These are phyloP conservation scores for Archips xylosteana DNA, from an alignment of 2,888 invertebrate species.

Conservation along the genomic window DNA sequence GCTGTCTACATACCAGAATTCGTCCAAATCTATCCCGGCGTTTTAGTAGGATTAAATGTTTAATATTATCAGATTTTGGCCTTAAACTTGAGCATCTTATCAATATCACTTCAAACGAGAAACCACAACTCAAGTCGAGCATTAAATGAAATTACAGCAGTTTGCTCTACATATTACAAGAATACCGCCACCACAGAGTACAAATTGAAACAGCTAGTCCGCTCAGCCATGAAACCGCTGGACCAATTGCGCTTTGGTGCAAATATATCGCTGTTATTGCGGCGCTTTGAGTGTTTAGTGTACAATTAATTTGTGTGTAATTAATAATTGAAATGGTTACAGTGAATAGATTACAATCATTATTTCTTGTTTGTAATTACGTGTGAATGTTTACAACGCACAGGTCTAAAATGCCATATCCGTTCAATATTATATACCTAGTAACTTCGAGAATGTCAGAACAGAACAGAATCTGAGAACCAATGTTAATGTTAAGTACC, in stretches of 20 bases:
- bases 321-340: background rate
- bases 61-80: no score
- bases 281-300: constrained; percentile 3
- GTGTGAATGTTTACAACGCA: background rate
- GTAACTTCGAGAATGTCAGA: no score
- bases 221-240: constrained; percentile 33
- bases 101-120: constrained; percentile 25
- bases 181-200: constrained; percentile 25
- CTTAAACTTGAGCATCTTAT: constrained; percentile 13
- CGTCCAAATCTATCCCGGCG: no score
- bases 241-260: constrained; percentile 16
- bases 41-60: no score
- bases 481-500: no score
- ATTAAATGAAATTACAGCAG: constrained; percentile 36
- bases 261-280: constrained; percentile 11
- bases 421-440: no score
- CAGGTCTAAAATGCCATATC: no score
- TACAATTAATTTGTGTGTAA: background rate
- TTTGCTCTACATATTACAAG: constrained; percentile 31
- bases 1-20: no score
- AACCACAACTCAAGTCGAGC: constrained; percentile 23
- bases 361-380: no score
- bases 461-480: no score
- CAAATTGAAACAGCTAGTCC: constrained; percentile 12
- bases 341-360: no score